Evolutionary conservation across 2,113 vertebrate genomes (phyloP), one percentile per base, ranked within the genome.

Genomic region (Notothenia rossii): DNA sequence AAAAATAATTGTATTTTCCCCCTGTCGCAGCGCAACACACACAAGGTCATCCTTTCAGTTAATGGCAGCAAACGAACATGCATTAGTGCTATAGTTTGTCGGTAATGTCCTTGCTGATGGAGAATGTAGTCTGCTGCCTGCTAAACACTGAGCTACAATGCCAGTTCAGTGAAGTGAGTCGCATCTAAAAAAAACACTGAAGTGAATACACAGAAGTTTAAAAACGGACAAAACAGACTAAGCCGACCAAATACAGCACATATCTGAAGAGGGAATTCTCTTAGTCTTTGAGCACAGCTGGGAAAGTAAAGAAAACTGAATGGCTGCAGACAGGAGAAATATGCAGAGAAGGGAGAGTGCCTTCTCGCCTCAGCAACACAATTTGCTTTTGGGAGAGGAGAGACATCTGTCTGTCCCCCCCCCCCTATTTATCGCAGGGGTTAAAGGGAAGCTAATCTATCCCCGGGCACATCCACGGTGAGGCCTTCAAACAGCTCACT

Each of bases 391-490:
- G 25, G 29, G 71, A 83, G 77, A 51, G 58, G 69, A 73, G 58
- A 84, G 63, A 74, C 84, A 82, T 79, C 53, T 72, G 65, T 77
- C 58, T 36, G 5, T 7, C 36, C 36, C 36, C 36, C 36, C 36
- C 1, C 36, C 36, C 1, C 36, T 43, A 77, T 46, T 81, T 76
- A 87, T 83, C 82, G 75, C 45, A 7, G 51, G 77, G 79, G 86
- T 90, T 78, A 81, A 78, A 56, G 49, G 46, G 63, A 83, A 77
- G 68, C 71, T 81, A 81, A 90, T 87, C 81, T 76, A 64, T 64
- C 90, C 70, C 53, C 8, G 5, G 82, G 76, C 85, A 58, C 22
- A 50, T 75, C 74, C 48, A 65, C 53, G 11, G 61, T 15, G n/a
- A 71, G 64, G 75, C n/a, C 82, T 81, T 75, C 69, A 67, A 82